Base-by-base conservation (phyloP, 2,888 invertebrate species). In the Drosophila atroscutellata region DNA sequence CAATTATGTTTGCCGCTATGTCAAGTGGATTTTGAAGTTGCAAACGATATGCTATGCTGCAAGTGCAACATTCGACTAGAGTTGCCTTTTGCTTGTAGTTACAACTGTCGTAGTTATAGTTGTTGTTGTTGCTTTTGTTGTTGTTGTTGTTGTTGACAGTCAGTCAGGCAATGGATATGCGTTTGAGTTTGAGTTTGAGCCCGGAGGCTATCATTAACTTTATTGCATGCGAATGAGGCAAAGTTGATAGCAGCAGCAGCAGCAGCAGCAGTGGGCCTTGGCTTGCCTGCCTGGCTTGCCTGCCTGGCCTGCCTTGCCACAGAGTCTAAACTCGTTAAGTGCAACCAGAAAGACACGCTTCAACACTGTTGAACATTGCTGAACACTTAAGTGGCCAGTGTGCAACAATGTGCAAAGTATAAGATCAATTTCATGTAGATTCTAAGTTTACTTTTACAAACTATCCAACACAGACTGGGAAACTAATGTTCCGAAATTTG, bases 1-100 rank as follows among this genome's bases (percentile, higher is more conserved):
- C 85, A 89, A 85, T 85, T 89, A 88, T 77, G 86, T 75, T 77
- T 79, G 74, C 64, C 74, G 78, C 78, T 73, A 67, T 79, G 78
- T 78, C 81, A 81, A 78, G 78, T 81, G 70, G 61, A 81, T 70
- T 70, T 71, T 54, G 76, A 70, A 80, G 76, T 56, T 80, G 80
- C 79, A 68, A 63, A 59, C 75, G 76, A 76, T 70, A 75, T 66
- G 74, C 58, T 62, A 75, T 66, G 74, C 58, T 6, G 60, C 60
- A 63, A 66, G n/a, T 72, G 66, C 65, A 45, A 15, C 20, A 68
- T 74, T 77, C 55, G 57, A 50, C 45, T 62, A 66, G 49, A 59
- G 37, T 54, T 34, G 55, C 32, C 37, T 50, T 50, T 55, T 67
- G 11, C 18, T 37, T 51, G 56, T 26, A 39, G 36, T 30, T 71